Percentiles rank a stretch among this genome's conserved stretches.
phyloP scores from a whole-genome alignment of 2,888 invertebrate genomes.

The Drosophila flavopinicola region DNA sequence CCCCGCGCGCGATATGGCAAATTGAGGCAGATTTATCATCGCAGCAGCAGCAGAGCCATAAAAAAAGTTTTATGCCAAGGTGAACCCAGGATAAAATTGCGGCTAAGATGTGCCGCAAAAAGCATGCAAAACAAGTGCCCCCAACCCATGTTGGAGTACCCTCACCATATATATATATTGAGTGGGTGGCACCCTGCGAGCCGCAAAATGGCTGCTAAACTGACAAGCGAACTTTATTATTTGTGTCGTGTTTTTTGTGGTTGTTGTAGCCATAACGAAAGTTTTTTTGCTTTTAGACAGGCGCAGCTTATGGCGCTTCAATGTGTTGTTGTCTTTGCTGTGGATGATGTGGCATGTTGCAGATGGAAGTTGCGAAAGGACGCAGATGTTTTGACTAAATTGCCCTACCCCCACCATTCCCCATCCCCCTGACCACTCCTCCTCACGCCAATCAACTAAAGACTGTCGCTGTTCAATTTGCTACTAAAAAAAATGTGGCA shows the following conservation, averaged over 20 bases:
- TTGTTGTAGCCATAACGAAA: constrained; percentile 11
- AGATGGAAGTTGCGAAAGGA: constrained; percentile 48
- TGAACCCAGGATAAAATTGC: constrained; percentile 72
- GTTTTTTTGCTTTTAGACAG: constrained; percentile 51
- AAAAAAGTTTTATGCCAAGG: constrained; percentile 82
- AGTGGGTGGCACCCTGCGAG: constrained; percentile 37
- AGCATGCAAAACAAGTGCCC: constrained; percentile 53
- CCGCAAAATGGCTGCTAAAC: constrained; percentile 84
- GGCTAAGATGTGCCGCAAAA: constrained; percentile 59
- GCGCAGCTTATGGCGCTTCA: constrained; percentile 64
- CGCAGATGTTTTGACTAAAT: constrained; percentile 70
- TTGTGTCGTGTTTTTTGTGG: constrained; percentile 45
- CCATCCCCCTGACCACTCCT: no score
- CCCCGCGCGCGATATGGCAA: constrained; percentile 67
- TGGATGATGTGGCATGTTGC: constrained; percentile 59
- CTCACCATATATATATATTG: not conserved
- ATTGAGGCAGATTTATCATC: constrained; percentile 83
- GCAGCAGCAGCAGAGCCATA: constrained; percentile 72
- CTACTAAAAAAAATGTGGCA: constrained; percentile 59
- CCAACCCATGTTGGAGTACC: not conserved
- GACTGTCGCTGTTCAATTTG: constrained; percentile 66
- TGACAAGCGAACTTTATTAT: constrained; percentile 83
- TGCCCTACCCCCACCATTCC: no score
- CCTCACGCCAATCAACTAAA: no score
- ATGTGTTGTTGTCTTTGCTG: constrained; percentile 61